A percentile compares a stretch with the other conserved stretches of the same genome.
Evolutionary conservation across 2,888 invertebrate genomes (phyloP).

Genomic region (Aspidiotus destructor): DNA sequence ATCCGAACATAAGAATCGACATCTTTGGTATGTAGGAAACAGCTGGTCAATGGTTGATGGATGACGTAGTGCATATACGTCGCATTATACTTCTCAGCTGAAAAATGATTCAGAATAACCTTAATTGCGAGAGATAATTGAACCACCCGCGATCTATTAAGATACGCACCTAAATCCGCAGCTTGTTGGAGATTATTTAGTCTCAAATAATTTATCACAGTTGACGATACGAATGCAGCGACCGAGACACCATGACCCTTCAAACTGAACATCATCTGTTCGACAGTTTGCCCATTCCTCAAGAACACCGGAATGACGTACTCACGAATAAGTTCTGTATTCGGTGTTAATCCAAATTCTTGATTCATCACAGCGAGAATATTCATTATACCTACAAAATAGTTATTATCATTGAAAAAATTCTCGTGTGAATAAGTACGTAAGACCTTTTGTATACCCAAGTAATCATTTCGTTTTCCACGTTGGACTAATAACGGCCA

Average conservation of each 20-base stretch:
- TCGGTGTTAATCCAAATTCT: slow-evolving; percentile 50
- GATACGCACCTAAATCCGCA: slow-evolving; percentile 40
- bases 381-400: slow-evolving; percentile 46
- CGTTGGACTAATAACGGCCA: slow-evolving; percentile 69
- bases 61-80: slow-evolving; percentile 51
- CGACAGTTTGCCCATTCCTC: slow-evolving; percentile 5
- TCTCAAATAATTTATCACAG: slow-evolving; percentile 51
- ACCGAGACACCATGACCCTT: slow-evolving; percentile 51
- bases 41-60: slow-evolving; percentile 49
- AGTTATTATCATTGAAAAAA: slow-evolving; percentile 33
- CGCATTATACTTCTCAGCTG: slow-evolving; percentile 47
- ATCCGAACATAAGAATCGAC: slow-evolving; percentile 53
- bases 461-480: slow-evolving; percentile 50
- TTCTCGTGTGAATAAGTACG: background rate
- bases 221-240: slow-evolving; percentile 50
- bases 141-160: background rate
- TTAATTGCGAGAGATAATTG: too few species aligned
- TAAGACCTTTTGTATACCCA: slow-evolving; percentile 42
- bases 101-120: background rate
- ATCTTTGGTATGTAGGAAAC: slow-evolving; percentile 54
- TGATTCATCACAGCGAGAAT: slow-evolving; percentile 56
- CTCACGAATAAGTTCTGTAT: slow-evolving; percentile 59
- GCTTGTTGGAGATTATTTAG: slow-evolving; percentile 53
- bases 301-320: slow-evolving; percentile 63
- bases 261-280: slow-evolving; percentile 51